A percentile compares a stretch with the other conserved stretches of the same genome.
These are phyloP conservation scores for Tretioscincus oriximinensis DNA, from an alignment of 2,113 vertebrate genomes.

Conservation along the genomic window DNA sequence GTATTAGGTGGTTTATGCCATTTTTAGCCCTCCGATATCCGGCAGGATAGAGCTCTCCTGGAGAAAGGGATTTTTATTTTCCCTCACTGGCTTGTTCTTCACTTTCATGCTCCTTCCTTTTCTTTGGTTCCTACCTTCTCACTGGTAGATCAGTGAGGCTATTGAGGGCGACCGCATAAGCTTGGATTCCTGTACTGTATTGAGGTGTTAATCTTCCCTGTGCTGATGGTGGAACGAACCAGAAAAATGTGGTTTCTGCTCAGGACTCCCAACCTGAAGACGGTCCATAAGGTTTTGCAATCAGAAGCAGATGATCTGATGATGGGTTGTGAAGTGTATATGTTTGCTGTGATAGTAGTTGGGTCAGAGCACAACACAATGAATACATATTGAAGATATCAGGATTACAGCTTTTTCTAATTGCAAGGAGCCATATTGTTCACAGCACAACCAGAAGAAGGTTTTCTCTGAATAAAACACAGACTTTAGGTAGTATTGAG, in stretches of 20 bases:
- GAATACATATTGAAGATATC: too few species aligned
- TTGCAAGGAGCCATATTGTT: too few species aligned
- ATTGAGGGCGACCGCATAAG: conserved; percentile 37
- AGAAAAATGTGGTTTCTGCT: neutral
- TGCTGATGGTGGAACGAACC: conserved; percentile 30
- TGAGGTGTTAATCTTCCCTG: conserved; percentile 48
- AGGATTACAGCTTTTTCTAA: too few species aligned
- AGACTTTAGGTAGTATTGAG: too few species aligned
- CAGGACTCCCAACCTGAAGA: too few species aligned
- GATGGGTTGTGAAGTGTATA: too few species aligned
- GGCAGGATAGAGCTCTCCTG: conserved; percentile 65
- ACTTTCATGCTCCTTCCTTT: conserved; percentile 69
- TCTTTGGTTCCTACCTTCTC: conserved; percentile 45
- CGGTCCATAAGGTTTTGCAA: too few species aligned
- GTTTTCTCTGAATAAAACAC: too few species aligned
- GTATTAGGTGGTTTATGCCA: fast-evolving
- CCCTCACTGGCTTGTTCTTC: conserved; percentile 68
- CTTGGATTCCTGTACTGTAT: conserved; percentile 62
- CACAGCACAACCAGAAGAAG: too few species aligned
- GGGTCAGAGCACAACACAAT: too few species aligned
- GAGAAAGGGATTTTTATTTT: conserved; percentile 12
- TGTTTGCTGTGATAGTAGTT: too few species aligned
- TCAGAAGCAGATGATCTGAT: too few species aligned
- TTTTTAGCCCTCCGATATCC: neutral
- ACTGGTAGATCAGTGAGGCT: conserved; percentile 66